Conservation (phyloP, 2,113 vertebrate species). For the Pluvianellus socialis region DNA sequence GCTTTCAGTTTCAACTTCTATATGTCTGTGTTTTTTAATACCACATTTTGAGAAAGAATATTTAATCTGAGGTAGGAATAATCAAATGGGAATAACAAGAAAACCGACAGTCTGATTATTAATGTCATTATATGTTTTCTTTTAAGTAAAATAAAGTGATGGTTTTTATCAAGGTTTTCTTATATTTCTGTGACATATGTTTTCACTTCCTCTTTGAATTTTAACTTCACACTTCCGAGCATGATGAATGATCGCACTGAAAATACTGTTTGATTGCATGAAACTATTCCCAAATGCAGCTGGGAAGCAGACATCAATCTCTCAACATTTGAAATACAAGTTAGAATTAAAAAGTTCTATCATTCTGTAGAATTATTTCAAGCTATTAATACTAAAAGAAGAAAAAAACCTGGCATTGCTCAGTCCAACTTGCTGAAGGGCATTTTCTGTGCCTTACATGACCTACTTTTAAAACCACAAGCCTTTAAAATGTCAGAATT, state of each 20-base stretch:
- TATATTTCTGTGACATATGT: background rate
- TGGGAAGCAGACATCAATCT: background rate
- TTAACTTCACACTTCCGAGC: background rate
- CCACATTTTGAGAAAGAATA: background rate
- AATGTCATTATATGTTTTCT: background rate
- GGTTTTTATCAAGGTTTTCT: background rate
- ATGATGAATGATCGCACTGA: background rate
- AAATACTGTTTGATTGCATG: background rate
- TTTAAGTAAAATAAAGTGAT: background rate
- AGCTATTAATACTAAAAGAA: background rate
- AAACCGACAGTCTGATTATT: background rate
- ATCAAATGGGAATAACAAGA: background rate
- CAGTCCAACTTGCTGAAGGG: background rate
- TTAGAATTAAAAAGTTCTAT: background rate
- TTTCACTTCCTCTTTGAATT: background rate
- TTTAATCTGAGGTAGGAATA: background rate
- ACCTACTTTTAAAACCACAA: slow-evolving; percentile 26
- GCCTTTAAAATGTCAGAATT: background rate
- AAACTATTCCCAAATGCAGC: background rate
- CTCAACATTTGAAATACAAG: background rate
- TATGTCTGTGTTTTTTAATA: background rate
- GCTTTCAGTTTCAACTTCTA: background rate
- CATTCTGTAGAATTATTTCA: background rate
- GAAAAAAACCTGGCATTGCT: background rate
- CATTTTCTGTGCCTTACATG: background rate